phyloP scores from a whole-genome alignment of 2,113 vertebrate species.

The Mirounga angustirostris region DNA sequence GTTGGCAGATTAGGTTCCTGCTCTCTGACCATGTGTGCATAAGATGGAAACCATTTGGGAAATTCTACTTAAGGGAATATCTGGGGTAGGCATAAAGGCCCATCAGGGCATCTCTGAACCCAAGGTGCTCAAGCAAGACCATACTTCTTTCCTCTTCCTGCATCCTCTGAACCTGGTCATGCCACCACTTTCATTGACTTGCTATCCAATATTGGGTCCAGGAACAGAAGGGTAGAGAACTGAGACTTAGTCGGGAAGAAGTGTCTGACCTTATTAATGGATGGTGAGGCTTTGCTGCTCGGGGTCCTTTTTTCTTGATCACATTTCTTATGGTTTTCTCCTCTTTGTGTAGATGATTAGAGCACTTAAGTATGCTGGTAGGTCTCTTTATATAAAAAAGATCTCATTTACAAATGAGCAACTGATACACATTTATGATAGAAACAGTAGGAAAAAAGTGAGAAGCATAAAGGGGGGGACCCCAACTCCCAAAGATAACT shows the following conservation, averaged over 20 bases:
- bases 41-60: not conserved
- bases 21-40: not conserved
- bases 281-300: not conserved
- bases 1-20: not conserved
- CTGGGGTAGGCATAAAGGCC: not conserved
- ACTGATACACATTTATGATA: not conserved
- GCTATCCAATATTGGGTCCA: not conserved
- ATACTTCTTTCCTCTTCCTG: not conserved
- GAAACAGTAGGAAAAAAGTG: not conserved
- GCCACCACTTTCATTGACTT: not conserved
- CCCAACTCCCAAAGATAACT: not conserved
- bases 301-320: not conserved
- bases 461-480: not conserved
- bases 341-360: not conserved
- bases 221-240: not conserved
- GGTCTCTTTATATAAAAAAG: not conserved
- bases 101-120: not conserved
- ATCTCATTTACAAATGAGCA: not conserved
- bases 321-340: not conserved
- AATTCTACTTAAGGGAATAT: not conserved
- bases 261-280: not conserved
- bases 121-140: not conserved
- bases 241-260: not conserved
- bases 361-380: not conserved
- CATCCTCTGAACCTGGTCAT: not conserved